Evolutionary conservation across 2,888 invertebrate species (phyloP).

Genomic region (Aleiodes alternator): DNA sequence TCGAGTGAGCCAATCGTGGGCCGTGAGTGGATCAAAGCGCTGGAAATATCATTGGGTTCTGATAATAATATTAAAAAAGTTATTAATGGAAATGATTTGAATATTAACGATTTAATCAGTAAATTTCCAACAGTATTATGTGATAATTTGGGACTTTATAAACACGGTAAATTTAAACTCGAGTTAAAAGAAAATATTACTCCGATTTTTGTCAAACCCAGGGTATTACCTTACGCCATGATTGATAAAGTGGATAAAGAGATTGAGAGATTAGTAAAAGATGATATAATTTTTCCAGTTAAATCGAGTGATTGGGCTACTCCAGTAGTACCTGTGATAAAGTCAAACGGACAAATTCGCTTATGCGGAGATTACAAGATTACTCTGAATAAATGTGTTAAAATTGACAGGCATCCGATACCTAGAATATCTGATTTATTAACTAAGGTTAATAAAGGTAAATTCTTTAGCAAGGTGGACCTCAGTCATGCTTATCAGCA

Average conservation of each 20-base stretch:
- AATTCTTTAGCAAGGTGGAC: conserved; percentile 30
- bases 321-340: conserved; percentile 38
- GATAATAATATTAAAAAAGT: no score
- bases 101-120: conserved; percentile 21
- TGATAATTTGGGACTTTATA: conserved; percentile 19
- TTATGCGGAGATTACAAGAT: conserved; percentile 60
- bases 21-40: no score
- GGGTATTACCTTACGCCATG: conserved; percentile 53
- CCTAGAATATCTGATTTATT: conserved; percentile 43
- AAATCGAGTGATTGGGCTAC: conserved; percentile 36
- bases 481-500: conserved; percentile 66
- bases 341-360: conserved; percentile 55
- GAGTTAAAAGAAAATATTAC: conserved; percentile 48
- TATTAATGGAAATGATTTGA: no score
- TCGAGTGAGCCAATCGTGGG: no score
- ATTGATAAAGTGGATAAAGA: conserved; percentile 51
- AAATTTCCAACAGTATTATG: conserved; percentile 43
- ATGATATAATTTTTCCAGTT: conserved; percentile 52
- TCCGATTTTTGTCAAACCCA: conserved; percentile 48
- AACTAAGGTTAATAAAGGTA: conserved; percentile 32
- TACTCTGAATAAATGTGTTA: conserved; percentile 53
- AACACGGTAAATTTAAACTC: conserved; percentile 47
- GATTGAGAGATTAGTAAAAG: conserved; percentile 50
- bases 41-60: neutral
- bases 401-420: conserved; percentile 47